These are phyloP conservation scores for Asbolus verrucosus DNA, from an alignment of 1,140 invertebrate species.

Conservation along the genomic window DNA sequence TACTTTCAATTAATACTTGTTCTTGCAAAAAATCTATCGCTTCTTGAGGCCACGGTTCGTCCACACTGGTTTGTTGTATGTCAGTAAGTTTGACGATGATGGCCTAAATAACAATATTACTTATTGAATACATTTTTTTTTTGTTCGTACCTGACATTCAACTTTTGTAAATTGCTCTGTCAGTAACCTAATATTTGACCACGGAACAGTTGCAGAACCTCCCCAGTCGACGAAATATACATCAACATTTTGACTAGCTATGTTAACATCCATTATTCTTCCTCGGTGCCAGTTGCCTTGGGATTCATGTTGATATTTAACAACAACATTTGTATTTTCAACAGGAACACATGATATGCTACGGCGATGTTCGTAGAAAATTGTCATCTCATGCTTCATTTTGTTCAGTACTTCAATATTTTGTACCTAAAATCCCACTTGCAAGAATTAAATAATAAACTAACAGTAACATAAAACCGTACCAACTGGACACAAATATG, in stretches of 20 bases:
- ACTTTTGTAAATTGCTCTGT: slow-evolving; percentile 49
- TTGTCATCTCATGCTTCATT: not conserved
- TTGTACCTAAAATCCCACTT: not conserved
- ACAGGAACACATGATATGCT: slow-evolving; percentile 8
- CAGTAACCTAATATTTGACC: slow-evolving; percentile 39
- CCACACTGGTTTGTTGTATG: slow-evolving; percentile 37
- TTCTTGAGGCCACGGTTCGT: slow-evolving; percentile 44
- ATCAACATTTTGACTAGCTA: slow-evolving; percentile 43
- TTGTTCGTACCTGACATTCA: slow-evolving; percentile 50
- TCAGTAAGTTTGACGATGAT: slow-evolving; percentile 51
- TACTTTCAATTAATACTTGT: not conserved
- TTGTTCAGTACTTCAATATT: not conserved
- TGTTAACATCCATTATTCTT: slow-evolving; percentile 48
- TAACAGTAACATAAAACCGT: not conserved
- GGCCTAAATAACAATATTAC: slow-evolving; percentile 44
- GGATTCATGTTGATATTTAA: slow-evolving; percentile 46
- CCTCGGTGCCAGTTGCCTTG: slow-evolving; percentile 51
- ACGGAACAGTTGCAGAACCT: slow-evolving; percentile 38
- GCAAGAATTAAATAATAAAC: not conserved
- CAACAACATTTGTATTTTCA: slow-evolving; percentile 50
- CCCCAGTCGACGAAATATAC: slow-evolving; percentile 56
- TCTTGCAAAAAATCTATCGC: slow-evolving; percentile 43
- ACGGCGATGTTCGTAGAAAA: not conserved
- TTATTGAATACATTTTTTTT: not conserved
- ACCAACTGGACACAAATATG: slow-evolving; percentile 54